These are phyloP conservation scores for Drosophila subsilvestris DNA, from an alignment of 2,888 invertebrate species.

Conservation along the genomic window DNA sequence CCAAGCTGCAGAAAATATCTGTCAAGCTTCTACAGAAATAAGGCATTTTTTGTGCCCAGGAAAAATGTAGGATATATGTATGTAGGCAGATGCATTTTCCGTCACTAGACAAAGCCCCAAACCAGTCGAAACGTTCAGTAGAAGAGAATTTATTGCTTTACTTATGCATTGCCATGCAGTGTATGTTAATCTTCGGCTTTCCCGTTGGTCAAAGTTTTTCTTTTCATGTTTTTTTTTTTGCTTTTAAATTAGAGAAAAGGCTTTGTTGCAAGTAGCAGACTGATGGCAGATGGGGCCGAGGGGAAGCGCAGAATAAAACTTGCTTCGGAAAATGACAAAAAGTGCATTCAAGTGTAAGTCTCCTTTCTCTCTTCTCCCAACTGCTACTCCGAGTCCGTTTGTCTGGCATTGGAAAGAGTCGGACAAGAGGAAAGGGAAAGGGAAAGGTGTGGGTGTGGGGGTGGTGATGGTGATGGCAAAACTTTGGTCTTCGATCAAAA, in stretches of 20 bases:
- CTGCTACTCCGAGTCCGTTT: background rate
- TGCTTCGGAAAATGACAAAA: conserved; percentile 61
- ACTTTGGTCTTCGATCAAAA: conserved; percentile 58
- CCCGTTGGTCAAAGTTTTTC: background rate
- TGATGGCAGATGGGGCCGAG: background rate
- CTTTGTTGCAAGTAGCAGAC: conserved; percentile 16
- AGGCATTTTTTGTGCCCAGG: too few relatives aligned
- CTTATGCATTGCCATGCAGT: background rate
- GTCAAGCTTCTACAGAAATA: too few relatives aligned
- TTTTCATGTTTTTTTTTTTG: background rate
- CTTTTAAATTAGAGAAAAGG: conserved; percentile 47
- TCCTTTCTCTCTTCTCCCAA: background rate
- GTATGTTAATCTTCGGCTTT: background rate
- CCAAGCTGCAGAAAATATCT: too few relatives aligned
- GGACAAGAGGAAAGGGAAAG: background rate
- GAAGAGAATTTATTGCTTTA: too few relatives aligned
- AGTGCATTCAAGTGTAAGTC: conserved; percentile 81
- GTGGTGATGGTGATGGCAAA: conserved; percentile 4
- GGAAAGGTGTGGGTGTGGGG: conserved; percentile 5
- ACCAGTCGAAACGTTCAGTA: too few relatives aligned
- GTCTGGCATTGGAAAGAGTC: background rate
- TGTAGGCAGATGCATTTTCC: too few relatives aligned
- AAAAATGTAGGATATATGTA: too few relatives aligned
- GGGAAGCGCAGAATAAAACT: conserved; percentile 37
- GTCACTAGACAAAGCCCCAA: too few relatives aligned